A percentile compares a stretch with the other conserved stretches of the same genome.
Conservation (phyloP, 2,113 vertebrate genomes). For the Pterocles orientalis region DNA sequence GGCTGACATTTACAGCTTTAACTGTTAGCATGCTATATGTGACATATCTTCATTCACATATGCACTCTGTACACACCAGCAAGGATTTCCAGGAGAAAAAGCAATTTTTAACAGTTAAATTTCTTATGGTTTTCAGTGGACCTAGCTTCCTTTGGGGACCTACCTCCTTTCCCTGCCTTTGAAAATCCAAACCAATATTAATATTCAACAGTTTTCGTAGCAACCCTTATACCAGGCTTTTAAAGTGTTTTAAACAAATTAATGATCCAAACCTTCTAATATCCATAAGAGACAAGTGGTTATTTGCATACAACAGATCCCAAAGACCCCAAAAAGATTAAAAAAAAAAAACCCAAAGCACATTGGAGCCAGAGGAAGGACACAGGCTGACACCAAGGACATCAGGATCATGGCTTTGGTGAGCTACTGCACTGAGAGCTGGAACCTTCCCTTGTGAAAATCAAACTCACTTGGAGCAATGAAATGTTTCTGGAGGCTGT, state of each 20-base stretch:
- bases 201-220: not conserved
- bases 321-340: not conserved
- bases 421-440: not conserved
- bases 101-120: not conserved
- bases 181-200: constrained; percentile 4
- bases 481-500: not conserved
- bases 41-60: not conserved
- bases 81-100: not conserved
- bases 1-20: not conserved
- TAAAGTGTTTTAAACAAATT: not conserved
- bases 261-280: not conserved
- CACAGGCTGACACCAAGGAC: not conserved
- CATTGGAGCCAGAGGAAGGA: not conserved
- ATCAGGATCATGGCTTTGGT: not conserved
- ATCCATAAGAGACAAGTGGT: not conserved
- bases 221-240: not conserved
- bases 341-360: not conserved
- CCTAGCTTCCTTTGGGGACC: not conserved
- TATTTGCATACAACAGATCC: not conserved
- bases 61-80: not conserved
- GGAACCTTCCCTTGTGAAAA: not conserved
- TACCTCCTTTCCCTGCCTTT: not conserved
- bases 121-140: not conserved
- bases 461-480: not conserved
- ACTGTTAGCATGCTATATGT: not conserved